phyloP scores from a whole-genome alignment of 2,888 invertebrate species.

The Catocala fraxini region DNA sequence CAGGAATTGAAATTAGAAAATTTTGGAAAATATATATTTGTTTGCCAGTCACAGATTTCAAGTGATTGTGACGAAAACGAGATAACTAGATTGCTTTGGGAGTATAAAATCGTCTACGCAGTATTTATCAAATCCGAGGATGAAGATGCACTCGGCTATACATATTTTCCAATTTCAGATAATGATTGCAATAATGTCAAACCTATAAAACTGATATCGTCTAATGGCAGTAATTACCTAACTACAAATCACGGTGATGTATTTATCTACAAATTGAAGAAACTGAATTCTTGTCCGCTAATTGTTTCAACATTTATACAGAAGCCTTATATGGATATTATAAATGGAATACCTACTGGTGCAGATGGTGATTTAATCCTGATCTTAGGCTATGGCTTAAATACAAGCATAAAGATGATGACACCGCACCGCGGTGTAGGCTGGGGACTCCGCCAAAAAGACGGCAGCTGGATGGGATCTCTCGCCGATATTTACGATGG shows the following conservation, averaged over 20 bases:
- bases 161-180: slow-evolving; percentile 61
- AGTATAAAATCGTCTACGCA: slow-evolving; percentile 68
- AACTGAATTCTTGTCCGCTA: slow-evolving; percentile 68
- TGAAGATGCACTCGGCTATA: slow-evolving; percentile 56
- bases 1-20: slow-evolving; percentile 63
- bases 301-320: slow-evolving; percentile 72
- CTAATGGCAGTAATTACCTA: slow-evolving; percentile 39
- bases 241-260: slow-evolving; percentile 44
- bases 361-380: slow-evolving; percentile 71
- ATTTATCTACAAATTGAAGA: slow-evolving; percentile 65
- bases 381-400: slow-evolving; percentile 65
- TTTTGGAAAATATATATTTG: slow-evolving; percentile 69
- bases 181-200: slow-evolving; percentile 59
- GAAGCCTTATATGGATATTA: slow-evolving; percentile 68
- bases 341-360: slow-evolving; percentile 60
- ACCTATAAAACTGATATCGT: slow-evolving; percentile 56
- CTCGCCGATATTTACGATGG: slow-evolving; percentile 70
- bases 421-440: slow-evolving; percentile 66
- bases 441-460: slow-evolving; percentile 67
- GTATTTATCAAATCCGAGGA: slow-evolving; percentile 60
- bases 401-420: slow-evolving; percentile 65
- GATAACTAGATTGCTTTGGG: slow-evolving; percentile 66
- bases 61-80: slow-evolving; percentile 65
- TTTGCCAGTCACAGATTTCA: slow-evolving; percentile 61
- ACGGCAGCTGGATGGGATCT: slow-evolving; percentile 76